Percentiles rank a stretch among this genome's conserved stretches.
These are phyloP conservation scores for Cyclopterus lumpus DNA, from an alignment of 2,797 vertebrate species.

Conservation along the genomic window DNA sequence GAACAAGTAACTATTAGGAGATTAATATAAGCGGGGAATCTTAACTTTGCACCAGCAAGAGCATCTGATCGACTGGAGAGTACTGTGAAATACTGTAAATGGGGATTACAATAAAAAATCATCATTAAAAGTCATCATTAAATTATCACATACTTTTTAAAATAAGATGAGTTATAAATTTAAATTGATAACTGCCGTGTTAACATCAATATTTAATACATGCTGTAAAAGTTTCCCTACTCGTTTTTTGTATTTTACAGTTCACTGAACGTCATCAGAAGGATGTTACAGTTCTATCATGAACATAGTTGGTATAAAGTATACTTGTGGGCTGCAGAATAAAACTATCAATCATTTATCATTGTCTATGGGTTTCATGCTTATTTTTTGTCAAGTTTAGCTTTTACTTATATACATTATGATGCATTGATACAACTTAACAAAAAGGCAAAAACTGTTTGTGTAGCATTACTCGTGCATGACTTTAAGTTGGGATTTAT, in stretches of 20 bases:
- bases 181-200: neutral
- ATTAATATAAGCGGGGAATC: neutral
- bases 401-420: slow-evolving; percentile 32
- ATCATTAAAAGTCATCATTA: neutral
- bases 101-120: neutral
- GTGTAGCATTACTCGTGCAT: slow-evolving; percentile 2
- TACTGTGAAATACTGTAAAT: slow-evolving; percentile 8
- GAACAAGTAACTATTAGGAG: neutral
- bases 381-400: slow-evolving; percentile 12
- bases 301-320: slow-evolving; percentile 21
- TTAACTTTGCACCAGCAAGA: slow-evolving; percentile 27
- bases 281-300: slow-evolving; percentile 1
- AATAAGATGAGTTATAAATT: neutral
- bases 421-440: slow-evolving; percentile 48
- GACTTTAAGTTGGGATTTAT: slow-evolving; percentile 8
- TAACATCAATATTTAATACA: neutral
- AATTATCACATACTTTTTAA: neutral
- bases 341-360: slow-evolving; percentile 45
- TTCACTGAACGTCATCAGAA: slow-evolving; percentile 27
- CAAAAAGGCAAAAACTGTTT: slow-evolving; percentile 9
- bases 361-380: slow-evolving; percentile 24
- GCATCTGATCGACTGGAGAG: neutral
- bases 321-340: slow-evolving; percentile 65
- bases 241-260: slow-evolving; percentile 10
- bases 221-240: neutral